Conservation (phyloP, 2,888 invertebrate genomes). For the Sinopyrophorus schimmeli region DNA sequence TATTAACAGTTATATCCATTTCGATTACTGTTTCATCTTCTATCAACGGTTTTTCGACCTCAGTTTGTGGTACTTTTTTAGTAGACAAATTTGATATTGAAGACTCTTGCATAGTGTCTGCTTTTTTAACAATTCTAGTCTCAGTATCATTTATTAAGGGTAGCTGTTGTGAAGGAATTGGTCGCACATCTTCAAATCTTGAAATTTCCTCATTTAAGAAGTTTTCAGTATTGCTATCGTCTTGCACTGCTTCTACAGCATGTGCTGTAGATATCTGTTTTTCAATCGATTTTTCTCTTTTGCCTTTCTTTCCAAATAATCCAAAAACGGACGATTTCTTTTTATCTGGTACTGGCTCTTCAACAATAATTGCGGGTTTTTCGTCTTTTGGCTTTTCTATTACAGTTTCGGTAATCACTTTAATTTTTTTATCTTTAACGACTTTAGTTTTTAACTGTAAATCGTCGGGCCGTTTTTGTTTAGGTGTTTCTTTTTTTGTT, state of each 20-base stretch:
- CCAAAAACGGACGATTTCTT: constrained; percentile 39
- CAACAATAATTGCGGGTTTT: too few species aligned
- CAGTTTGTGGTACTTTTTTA: background rate
- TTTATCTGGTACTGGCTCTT: constrained; percentile 28
- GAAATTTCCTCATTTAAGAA: constrained; percentile 35
- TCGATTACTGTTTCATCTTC: constrained; percentile 13
- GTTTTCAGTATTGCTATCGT: constrained; percentile 27
- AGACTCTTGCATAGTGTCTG: too few species aligned
- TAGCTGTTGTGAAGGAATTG: too few species aligned
- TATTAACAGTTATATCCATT: background rate
- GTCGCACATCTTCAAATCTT: constrained; percentile 34
- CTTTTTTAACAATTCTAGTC: too few species aligned
- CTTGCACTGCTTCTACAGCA: constrained; percentile 11
- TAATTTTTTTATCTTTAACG: too few species aligned
- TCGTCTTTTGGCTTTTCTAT: background rate
- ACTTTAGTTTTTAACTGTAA: too few species aligned
- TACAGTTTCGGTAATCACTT: background rate
- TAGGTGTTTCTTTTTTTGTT: background rate
- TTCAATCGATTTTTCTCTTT: constrained; percentile 38
- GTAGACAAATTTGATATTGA: too few species aligned
- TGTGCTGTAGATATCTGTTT: constrained; percentile 17
- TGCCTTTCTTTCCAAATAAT: constrained; percentile 42
- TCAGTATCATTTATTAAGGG: too few species aligned
- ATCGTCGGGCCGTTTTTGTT: too few species aligned
- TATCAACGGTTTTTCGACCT: constrained; percentile 30